These are phyloP conservation scores for Mobula birostris DNA, from an alignment of 2,113 vertebrate species.

Conservation along the genomic window DNA sequence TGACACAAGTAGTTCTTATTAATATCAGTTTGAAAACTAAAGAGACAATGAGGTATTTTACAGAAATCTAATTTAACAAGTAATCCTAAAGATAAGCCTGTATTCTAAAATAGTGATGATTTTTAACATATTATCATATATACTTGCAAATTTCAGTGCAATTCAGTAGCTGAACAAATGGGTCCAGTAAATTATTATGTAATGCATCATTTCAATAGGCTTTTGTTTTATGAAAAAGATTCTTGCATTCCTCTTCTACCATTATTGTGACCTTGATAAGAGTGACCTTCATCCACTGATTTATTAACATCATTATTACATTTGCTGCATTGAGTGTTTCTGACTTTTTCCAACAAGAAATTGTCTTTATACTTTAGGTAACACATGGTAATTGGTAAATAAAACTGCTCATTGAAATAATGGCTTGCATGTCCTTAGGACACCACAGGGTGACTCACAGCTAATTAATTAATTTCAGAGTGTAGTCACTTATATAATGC, in stretches of 20 bases:
- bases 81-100: constrained; percentile 34
- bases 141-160: constrained; percentile 19
- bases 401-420: not conserved
- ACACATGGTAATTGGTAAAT: not conserved
- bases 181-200: constrained; percentile 28
- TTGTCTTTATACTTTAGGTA: not conserved
- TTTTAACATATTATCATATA: constrained; percentile 25
- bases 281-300: not conserved
- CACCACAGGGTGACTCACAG: constrained; percentile 1
- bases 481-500: not conserved
- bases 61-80: constrained; percentile 34
- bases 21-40: constrained; percentile 27
- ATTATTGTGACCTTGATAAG: not conserved
- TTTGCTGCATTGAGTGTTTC: not conserved
- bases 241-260: constrained; percentile 5
- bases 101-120: constrained; percentile 26
- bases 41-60: constrained; percentile 18
- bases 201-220: constrained; percentile 34
- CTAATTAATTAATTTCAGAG: constrained; percentile 27
- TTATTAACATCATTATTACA: constrained; percentile 3
- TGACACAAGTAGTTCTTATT: not conserved
- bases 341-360: constrained; percentile 14
- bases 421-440: not conserved
- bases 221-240: constrained; percentile 19
- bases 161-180: constrained; percentile 10